Evolutionary conservation across 2,113 vertebrate species (phyloP).

Genomic region (Chaetops frenatus): DNA sequence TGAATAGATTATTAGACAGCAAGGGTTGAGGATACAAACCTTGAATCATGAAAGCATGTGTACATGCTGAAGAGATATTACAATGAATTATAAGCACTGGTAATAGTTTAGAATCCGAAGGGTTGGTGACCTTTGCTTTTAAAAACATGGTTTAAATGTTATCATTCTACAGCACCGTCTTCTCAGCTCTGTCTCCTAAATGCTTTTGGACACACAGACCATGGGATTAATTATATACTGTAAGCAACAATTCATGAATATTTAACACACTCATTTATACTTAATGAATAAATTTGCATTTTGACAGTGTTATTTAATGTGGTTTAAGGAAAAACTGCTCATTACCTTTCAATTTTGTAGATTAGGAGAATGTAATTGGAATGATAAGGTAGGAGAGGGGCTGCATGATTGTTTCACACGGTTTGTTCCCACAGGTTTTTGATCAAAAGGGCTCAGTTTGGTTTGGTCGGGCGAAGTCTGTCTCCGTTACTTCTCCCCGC

Average conservation of each 20-base stretch:
- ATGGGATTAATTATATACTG: conserved; percentile 78
- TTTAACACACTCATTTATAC: conserved; percentile 81
- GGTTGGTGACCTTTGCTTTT: conserved; percentile 36
- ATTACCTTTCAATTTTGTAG: conserved; percentile 77
- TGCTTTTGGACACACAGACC: conserved; percentile 74
- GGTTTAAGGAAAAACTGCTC: conserved; percentile 79
- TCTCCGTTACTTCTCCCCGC: neutral
- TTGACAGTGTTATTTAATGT: conserved; percentile 81
- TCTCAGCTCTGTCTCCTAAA: conserved; percentile 54
- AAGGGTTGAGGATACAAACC: conserved; percentile 9
- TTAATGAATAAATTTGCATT: conserved; percentile 85
- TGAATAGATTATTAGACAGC: conserved; percentile 35
- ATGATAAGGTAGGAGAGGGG: conserved; percentile 65
- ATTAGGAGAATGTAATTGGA: conserved; percentile 76
- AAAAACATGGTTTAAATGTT: conserved; percentile 28
- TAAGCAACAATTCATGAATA: conserved; percentile 81
- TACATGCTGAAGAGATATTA: neutral
- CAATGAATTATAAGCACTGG: conserved; percentile 12
- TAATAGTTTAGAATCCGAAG: conserved; percentile 29
- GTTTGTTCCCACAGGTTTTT: neutral
- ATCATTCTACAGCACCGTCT: conserved; percentile 38
- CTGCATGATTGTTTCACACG: conserved; percentile 23
- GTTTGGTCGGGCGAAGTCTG: neutral
- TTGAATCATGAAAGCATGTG: neutral
- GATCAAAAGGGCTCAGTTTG: neutral